phyloP scores from a whole-genome alignment of 2,113 vertebrate species.

The Leucosticte australis region DNA sequence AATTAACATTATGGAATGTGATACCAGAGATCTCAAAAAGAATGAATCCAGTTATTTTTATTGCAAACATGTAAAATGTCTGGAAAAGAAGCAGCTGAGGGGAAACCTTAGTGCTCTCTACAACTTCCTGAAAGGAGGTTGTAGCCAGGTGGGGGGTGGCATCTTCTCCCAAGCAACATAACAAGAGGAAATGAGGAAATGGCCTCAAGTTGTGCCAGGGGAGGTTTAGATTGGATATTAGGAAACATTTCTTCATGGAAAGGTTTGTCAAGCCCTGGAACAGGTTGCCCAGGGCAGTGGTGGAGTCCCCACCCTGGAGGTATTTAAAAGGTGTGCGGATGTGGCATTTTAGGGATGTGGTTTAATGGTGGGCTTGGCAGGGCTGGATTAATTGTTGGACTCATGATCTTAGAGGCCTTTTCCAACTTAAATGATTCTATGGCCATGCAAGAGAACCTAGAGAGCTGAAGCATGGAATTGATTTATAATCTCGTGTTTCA shows the following conservation, averaged over 20 bases:
- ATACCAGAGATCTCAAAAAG: not conserved
- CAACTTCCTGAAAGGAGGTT: not conserved
- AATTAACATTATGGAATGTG: not conserved
- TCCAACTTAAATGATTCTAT: not conserved
- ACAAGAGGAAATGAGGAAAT: not conserved
- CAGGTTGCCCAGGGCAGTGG: not conserved
- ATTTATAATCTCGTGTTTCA: not conserved
- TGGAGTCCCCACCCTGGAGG: not conserved
- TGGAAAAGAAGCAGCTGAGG: not conserved
- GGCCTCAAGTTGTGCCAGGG: not conserved
- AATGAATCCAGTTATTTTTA: not conserved
- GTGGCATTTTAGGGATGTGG: accelerated
- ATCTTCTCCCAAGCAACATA: not conserved
- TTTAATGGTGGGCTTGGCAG: not conserved
- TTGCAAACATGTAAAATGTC: not conserved
- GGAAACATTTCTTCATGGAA: not conserved
- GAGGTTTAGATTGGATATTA: not conserved
- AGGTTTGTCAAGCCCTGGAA: not conserved
- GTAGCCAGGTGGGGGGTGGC: not conserved
- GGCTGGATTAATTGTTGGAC: not conserved
- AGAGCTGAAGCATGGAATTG: not conserved
- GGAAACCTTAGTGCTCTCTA: not conserved
- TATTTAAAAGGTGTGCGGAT: not conserved
- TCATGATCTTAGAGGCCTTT: not conserved
- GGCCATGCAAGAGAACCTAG: not conserved